These are phyloP conservation scores for Formicarius rufipectus DNA, from an alignment of 2,113 vertebrate genomes.

Conservation along the genomic window DNA sequence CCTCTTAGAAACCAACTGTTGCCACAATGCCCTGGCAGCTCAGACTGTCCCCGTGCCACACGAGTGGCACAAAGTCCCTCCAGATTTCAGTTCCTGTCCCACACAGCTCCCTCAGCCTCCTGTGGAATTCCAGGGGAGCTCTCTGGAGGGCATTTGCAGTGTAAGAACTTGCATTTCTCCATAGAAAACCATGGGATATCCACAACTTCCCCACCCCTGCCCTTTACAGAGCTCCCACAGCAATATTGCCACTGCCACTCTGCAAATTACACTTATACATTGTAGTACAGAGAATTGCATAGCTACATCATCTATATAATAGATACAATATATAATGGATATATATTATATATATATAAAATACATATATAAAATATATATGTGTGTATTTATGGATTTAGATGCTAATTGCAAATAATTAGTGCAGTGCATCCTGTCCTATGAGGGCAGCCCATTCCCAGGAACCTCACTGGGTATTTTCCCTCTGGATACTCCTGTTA, in stretches of 20 bases:
- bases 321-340: too few relatives aligned
- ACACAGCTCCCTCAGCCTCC: background rate
- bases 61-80: background rate
- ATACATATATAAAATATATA: background rate
- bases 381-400: background rate
- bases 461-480: background rate
- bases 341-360: too few relatives aligned
- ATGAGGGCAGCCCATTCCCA: background rate
- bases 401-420: background rate
- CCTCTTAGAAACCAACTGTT: background rate
- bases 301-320: background rate
- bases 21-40: background rate
- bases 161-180: background rate
- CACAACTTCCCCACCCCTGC: fast-evolving
- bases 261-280: fast-evolving
- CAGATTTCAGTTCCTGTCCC: too few relatives aligned
- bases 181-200: fast-evolving
- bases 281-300: background rate
- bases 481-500: background rate
- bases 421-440: background rate
- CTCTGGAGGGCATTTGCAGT: background rate
- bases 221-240: background rate
- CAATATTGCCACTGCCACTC: fast-evolving
- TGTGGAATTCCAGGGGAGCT: background rate
- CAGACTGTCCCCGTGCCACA: background rate